Evolutionary conservation across 1,140 invertebrate species (phyloP).

Genomic region (Bilobella aurantiaca): DNA sequence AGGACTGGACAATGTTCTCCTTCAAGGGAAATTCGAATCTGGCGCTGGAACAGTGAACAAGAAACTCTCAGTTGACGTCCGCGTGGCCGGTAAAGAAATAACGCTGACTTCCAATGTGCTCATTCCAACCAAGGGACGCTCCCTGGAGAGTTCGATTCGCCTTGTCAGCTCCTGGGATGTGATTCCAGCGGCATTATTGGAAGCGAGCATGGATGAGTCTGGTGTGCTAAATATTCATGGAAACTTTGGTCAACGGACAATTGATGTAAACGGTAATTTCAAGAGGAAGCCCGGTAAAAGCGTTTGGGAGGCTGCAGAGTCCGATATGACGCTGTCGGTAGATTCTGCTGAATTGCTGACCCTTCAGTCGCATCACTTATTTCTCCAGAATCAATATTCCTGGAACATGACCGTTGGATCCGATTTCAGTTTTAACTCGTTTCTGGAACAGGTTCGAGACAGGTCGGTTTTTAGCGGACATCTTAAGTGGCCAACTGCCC

Average conservation of each 20-base stretch:
- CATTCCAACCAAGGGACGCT: not conserved
- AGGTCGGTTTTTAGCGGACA: not conserved
- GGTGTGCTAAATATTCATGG: conserved; percentile 16
- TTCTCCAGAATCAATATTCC: conserved; percentile 7
- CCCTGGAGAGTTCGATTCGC: not conserved
- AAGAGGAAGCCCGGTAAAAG: not conserved
- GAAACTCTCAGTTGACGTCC: conserved; percentile 9
- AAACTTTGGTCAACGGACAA: conserved; percentile 2
- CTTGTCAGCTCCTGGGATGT: conserved; percentile 10
- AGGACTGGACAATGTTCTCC: conserved; percentile 13
- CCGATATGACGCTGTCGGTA: not conserved
- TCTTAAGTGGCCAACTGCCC: conserved; percentile 5
- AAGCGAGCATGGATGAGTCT: conserved; percentile 11
- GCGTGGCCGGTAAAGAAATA: not conserved
- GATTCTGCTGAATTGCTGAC: conserved; percentile 11
- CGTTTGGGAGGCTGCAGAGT: not conserved
- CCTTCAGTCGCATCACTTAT: conserved; percentile 13
- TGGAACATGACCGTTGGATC: conserved; percentile 18
- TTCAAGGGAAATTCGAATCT: conserved; percentile 10
- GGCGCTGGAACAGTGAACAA: not conserved
- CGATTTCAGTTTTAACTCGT: conserved; percentile 11
- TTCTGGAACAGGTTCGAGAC: conserved; percentile 1
- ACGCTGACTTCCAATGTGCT: not conserved
- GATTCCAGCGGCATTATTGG: conserved; percentile 13
- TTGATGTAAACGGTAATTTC: conserved; percentile 14